phyloP scores from a whole-genome alignment of 2,888 invertebrate species.

The Selenia dentaria region DNA sequence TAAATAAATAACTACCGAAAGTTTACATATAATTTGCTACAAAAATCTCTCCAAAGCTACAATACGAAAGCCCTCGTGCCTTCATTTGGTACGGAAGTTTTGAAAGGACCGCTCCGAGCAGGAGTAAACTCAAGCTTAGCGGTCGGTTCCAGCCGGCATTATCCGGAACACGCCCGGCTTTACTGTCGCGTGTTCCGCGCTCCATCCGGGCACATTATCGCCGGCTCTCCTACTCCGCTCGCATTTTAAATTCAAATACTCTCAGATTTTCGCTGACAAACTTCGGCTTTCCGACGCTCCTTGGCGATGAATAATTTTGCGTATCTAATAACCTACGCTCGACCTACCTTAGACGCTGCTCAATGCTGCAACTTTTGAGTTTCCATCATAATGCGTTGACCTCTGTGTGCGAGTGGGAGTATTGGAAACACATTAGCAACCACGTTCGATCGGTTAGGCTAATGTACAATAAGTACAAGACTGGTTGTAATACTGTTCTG shows the following conservation, averaged over 20 bases:
- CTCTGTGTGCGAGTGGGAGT: slow-evolving; percentile 18
- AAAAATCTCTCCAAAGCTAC: slow-evolving; percentile 41
- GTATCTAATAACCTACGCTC: slow-evolving; percentile 44
- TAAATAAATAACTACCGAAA: too few relatives aligned
- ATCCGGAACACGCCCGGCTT: slow-evolving; percentile 52
- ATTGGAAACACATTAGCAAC: slow-evolving; percentile 24
- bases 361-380: slow-evolving; percentile 40
- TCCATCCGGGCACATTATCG: slow-evolving; percentile 55
- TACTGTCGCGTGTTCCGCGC: slow-evolving; percentile 31
- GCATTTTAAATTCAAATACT: slow-evolving; percentile 66
- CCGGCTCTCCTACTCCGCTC: slow-evolving; percentile 46
- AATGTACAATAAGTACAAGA: slow-evolving; percentile 3
- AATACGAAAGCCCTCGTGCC: slow-evolving; percentile 13
- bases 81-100: slow-evolving; percentile 16
- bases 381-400: slow-evolving; percentile 43
- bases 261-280: slow-evolving; percentile 50
- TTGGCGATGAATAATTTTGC: slow-evolving; percentile 53
- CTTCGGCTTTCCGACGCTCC: slow-evolving; percentile 40
- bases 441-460: slow-evolving; percentile 16
- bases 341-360: slow-evolving; percentile 35
- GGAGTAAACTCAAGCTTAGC: slow-evolving; percentile 44
- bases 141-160: slow-evolving; percentile 48
- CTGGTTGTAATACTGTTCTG: background rate
- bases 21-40: too few relatives aligned
- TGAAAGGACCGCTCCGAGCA: slow-evolving; percentile 39